Evolutionary conservation across 2,888 invertebrate genomes (phyloP).

Genomic region (Netelia fuscicornis): DNA sequence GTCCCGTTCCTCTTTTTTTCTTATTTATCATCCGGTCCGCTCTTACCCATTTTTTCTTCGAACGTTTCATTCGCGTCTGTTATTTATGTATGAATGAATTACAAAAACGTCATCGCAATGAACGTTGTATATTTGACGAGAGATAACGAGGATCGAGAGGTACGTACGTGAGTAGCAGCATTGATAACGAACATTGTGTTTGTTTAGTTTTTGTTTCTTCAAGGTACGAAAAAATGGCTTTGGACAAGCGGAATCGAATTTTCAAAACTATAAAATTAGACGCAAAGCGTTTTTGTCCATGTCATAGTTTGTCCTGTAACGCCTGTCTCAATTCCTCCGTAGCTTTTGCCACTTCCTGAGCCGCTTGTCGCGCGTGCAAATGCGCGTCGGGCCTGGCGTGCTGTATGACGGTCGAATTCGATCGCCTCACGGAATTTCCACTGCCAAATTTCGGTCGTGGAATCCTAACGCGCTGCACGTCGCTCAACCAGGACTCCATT

Average conservation of each 20-base stretch:
- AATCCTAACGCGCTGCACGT: slow-evolving; percentile 93
- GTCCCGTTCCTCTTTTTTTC: background rate
- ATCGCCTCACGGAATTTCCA: slow-evolving; percentile 84
- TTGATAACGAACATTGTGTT: slow-evolving; percentile 42
- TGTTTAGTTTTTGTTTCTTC: background rate
- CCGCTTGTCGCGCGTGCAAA: slow-evolving; percentile 82
- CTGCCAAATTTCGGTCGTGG: slow-evolving; percentile 93
- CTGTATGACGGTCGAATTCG: slow-evolving; percentile 87
- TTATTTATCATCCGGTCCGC: background rate
- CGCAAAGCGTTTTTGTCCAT: background rate
- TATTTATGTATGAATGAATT: background rate
- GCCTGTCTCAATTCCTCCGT: slow-evolving; percentile 92
- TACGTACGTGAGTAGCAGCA: slow-evolving; percentile 57
- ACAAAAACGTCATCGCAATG: background rate
- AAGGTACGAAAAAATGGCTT: slow-evolving; percentile 36
- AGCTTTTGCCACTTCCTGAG: slow-evolving; percentile 88
- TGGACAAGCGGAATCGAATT: background rate
- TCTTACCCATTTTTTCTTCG: background rate
- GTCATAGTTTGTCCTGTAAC: slow-evolving; percentile 92
- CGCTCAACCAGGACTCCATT: slow-evolving; percentile 95
- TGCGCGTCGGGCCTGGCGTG: slow-evolving; percentile 86
- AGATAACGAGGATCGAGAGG: slow-evolving; percentile 42
- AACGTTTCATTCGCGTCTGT: background rate
- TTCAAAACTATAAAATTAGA: background rate
- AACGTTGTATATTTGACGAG: slow-evolving; percentile 2